A percentile compares a stretch with the other conserved stretches of the same genome.
Conservation (phyloP, 2,888 invertebrate genomes). For the Chloromyia formosa region DNA sequence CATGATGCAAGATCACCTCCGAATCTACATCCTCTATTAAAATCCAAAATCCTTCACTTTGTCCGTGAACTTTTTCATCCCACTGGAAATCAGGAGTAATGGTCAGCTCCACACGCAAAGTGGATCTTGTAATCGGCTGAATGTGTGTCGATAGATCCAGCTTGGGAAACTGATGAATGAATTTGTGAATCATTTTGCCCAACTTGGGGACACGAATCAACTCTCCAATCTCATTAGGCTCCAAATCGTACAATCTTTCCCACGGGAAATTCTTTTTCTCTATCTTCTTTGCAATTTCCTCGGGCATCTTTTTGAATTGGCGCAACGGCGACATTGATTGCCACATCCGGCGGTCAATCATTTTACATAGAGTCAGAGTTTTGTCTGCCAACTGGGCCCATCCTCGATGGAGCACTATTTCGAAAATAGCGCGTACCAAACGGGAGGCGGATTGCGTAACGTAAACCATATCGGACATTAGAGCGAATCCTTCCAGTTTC, state of each 20-base stretch:
- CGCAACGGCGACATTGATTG: conserved; percentile 98
- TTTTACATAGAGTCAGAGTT: conserved; percentile 94
- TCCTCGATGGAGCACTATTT: conserved; percentile 90
- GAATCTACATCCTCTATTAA: conserved; percentile 88
- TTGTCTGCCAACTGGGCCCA: conserved; percentile 99
- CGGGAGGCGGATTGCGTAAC: conserved; percentile 97
- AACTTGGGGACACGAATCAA: conserved; percentile 64
- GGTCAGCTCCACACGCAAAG: conserved; percentile 93
- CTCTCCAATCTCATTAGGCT: conserved; percentile 97
- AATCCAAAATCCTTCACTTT: conserved; percentile 89
- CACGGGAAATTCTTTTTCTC: conserved; percentile 97
- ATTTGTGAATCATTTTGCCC: conserved; percentile 91
- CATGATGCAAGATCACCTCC: conserved; percentile 92
- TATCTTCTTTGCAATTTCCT: conserved; percentile 94
- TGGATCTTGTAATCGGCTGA: conserved; percentile 94
- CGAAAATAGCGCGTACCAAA: conserved; percentile 94
- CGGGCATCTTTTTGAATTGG: conserved; percentile 97
- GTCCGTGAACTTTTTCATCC: conserved; percentile 92
- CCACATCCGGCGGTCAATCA: conserved; percentile 99
- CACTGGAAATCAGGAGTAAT: conserved; percentile 99
- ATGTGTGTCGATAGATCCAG: conserved; percentile 96
- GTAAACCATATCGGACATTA: conserved; percentile 99
- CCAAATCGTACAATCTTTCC: conserved; percentile 94
- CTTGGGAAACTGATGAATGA: conserved; percentile 91
- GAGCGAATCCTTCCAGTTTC: conserved; percentile 96